A percentile compares a stretch with the other conserved stretches of the same genome.
Conservation (phyloP, 2,113 vertebrate genomes). For the Indri indri region DNA sequence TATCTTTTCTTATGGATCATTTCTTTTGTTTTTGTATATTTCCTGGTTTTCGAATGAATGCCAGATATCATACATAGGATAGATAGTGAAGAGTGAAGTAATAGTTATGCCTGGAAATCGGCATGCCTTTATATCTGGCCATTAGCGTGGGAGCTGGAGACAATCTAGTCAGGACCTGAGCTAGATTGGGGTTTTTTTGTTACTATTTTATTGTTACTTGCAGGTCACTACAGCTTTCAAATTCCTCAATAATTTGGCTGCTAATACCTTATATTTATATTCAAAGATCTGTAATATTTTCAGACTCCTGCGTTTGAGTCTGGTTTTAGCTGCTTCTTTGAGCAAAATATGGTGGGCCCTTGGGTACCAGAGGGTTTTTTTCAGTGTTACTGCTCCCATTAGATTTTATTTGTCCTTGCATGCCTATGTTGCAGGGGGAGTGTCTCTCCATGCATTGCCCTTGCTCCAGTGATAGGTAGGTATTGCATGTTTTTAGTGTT, state of each 20-base stretch:
- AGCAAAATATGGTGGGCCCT: neutral
- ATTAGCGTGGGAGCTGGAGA: neutral
- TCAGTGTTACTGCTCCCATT: neutral
- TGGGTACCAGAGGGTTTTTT: neutral
- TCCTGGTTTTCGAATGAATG: neutral
- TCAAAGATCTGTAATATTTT: neutral
- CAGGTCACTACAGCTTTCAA: neutral
- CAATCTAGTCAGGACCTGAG: neutral
- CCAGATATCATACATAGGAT: neutral
- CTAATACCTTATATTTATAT: neutral
- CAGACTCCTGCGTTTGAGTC: neutral
- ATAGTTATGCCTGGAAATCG: neutral
- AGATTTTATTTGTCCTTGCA: neutral
- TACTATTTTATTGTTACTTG: neutral
- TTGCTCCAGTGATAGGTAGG: neutral
- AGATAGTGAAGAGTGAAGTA: neutral
- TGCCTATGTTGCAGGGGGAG: neutral
- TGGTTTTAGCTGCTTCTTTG: neutral
- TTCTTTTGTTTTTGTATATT: neutral
- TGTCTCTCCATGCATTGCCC: neutral
- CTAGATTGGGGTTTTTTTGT: neutral
- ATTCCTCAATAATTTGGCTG: neutral
- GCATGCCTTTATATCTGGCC: neutral
- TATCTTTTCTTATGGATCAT: neutral
- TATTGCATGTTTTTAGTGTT: neutral